Conservation (phyloP, 2,113 vertebrate species). For the Jaculus jaculus region DNA sequence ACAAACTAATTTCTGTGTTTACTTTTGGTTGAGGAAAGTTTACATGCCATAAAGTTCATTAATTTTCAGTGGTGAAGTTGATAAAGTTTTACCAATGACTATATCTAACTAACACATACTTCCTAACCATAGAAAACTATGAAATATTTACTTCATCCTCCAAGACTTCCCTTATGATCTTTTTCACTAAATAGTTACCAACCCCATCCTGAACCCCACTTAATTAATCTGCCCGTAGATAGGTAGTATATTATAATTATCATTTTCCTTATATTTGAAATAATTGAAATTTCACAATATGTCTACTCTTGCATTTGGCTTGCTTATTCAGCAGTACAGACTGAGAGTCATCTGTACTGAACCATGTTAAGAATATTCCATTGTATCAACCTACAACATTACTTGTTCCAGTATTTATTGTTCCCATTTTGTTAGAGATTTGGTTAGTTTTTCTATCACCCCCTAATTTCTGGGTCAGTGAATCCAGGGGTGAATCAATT, state of each 20-base stretch:
- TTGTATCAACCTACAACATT: not conserved
- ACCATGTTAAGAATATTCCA: not conserved
- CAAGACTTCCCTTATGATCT: not conserved
- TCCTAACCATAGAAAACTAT: not conserved
- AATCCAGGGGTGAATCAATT: not conserved
- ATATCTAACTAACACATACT: not conserved
- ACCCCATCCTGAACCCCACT: not conserved
- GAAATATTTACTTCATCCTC: not conserved
- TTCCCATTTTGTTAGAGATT: not conserved
- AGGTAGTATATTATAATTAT: not conserved
- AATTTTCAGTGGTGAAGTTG: not conserved
- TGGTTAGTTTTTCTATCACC: not conserved
- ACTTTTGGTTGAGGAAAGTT: not conserved
- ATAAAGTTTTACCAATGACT: not conserved
- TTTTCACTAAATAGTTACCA: not conserved
- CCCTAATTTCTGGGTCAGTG: not conserved
- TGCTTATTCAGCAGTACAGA: not conserved
- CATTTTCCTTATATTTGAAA: not conserved
- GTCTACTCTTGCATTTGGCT: not conserved
- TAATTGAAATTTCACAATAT: not conserved
- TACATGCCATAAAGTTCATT: not conserved
- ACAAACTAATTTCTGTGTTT: not conserved
- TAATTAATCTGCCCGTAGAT: not conserved
- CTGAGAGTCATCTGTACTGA: not conserved
- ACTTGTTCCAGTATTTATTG: not conserved